Conservation (phyloP, 1,140 invertebrate genomes). For the Tetraneura akinire region DNA sequence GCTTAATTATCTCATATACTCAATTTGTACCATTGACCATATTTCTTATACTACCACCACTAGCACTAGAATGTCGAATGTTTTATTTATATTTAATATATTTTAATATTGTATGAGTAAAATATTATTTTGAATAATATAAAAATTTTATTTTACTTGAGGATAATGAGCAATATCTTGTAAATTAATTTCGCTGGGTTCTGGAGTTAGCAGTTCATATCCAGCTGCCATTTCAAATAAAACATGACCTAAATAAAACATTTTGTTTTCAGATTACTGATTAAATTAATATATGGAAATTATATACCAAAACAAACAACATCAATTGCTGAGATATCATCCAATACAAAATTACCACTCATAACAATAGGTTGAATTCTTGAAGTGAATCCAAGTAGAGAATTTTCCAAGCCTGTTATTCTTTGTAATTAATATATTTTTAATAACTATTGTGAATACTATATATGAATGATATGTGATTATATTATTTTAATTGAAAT, state of each 20-base stretch:
- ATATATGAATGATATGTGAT: too few relatives aligned
- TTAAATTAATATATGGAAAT: not conserved
- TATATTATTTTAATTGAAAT: not conserved
- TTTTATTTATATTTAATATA: not conserved
- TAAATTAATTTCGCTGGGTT: constrained; percentile 71
- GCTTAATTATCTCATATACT: too few relatives aligned
- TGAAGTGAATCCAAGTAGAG: constrained; percentile 76
- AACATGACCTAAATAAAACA: constrained; percentile 67
- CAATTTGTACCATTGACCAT: too few relatives aligned
- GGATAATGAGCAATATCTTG: constrained; percentile 74
- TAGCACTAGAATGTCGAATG: too few relatives aligned
- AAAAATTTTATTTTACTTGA: constrained; percentile 63
- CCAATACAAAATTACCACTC: constrained; percentile 61
- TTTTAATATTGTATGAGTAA: constrained; percentile 15
- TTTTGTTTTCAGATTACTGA: constrained; percentile 1
- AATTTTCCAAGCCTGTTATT: constrained; percentile 81
- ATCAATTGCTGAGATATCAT: constrained; percentile 68
- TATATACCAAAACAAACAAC: constrained; percentile 73
- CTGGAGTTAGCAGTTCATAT: constrained; percentile 73
- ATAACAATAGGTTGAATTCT: constrained; percentile 65
- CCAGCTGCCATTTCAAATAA: constrained; percentile 89
- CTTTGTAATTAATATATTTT: constrained; percentile 59
- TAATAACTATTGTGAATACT: constrained; percentile 50
- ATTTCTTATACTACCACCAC: too few relatives aligned
- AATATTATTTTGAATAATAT: not conserved